Evolutionary conservation across 2,797 vertebrate species (phyloP), one percentile per base, ranked within the genome.

Genomic region (Tarsius wallacei): DNA sequence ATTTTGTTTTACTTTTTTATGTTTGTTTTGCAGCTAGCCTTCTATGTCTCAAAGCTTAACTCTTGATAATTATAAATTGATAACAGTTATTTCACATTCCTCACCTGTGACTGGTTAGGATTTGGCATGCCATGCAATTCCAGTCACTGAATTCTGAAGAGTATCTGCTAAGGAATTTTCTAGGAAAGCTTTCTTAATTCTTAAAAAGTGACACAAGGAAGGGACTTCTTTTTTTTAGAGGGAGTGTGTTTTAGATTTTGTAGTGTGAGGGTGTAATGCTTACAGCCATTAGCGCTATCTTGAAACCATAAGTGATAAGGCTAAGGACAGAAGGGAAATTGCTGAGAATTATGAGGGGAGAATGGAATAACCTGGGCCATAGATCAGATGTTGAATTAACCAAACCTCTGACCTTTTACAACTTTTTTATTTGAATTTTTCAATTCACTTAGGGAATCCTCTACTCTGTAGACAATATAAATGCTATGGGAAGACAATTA

Each of bases 41-140:
- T 47, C 93, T 47, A 51, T 17, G 24, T n/a, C 17, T 81, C 7
- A 53, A 70, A 9, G 19, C 78, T 19, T 53, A 68, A 73, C 22
- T 88, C 36, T 87, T 85, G 61, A 47, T 61, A 90, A 93, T 53
- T 55, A 63, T 31, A 94, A 86, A 76, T 87, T 84, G 93, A 87
- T 68, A 64, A 51, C 2, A 87, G 4, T 51, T 47, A 87, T 90
- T 91, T 91, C 3, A 73, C 64, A 96, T 91, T 61, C 14, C 15
- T 87, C 64, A 9, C 16, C 19, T 26, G 77, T 47, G 26, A 55
- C 33, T 61, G 11, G 1, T 82, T 93, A 93, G 2, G 14, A 68
- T 13, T 77, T 26, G 13, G 19, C 31, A 84, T 71, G 19, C 5
- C 16, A 55, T 92, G 8, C 24, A 88, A 88, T 82, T 93, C 36